Percentiles rank a stretch among this genome's conserved stretches.
Evolutionary conservation across 2,888 invertebrate species (phyloP).

Genomic region (Drosophila barbarae): DNA sequence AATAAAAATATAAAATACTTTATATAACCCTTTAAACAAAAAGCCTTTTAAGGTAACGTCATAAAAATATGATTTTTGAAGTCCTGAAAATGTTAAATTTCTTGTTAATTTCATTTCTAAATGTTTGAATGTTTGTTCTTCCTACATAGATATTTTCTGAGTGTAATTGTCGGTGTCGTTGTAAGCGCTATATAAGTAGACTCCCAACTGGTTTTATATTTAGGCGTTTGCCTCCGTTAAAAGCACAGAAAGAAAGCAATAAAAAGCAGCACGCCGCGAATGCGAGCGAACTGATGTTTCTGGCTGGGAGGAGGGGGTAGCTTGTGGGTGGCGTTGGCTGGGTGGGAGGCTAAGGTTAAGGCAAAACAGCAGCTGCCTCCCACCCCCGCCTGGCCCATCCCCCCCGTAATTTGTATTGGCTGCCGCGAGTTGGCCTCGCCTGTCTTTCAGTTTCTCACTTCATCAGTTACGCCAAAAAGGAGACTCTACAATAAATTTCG

Average conservation of each 20-base stretch:
- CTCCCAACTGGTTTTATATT: slow-evolving; percentile 66
- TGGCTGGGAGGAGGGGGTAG: slow-evolving; percentile 3
- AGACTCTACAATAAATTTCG: slow-evolving; percentile 74
- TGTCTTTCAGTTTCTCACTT: slow-evolving; percentile 75
- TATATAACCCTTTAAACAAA: no score
- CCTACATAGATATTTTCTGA: not conserved
- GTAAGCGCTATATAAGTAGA: slow-evolving; percentile 72
- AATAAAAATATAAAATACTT: no score
- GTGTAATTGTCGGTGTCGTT: slow-evolving; percentile 30
- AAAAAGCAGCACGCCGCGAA: slow-evolving; percentile 71
- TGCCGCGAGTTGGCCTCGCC: slow-evolving; percentile 65
- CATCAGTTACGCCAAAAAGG: slow-evolving; percentile 74
- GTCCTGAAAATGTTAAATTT: not conserved
- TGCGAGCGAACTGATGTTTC: slow-evolving; percentile 34
- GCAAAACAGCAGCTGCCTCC: slow-evolving; percentile 44
- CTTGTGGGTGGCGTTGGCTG: slow-evolving; percentile 5
- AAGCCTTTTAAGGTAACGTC: no score
- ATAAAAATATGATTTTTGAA: no score
- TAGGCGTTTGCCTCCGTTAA: slow-evolving; percentile 68
- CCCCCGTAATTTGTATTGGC: slow-evolving; percentile 54
- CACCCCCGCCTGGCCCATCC: slow-evolving; percentile 2
- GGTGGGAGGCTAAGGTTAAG: slow-evolving; percentile 13
- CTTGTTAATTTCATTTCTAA: not conserved
- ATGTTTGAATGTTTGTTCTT: no score
- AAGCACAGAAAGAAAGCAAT: slow-evolving; percentile 71